phyloP scores from a whole-genome alignment of 2,113 vertebrate species.

The Trogon melanurus region DNA sequence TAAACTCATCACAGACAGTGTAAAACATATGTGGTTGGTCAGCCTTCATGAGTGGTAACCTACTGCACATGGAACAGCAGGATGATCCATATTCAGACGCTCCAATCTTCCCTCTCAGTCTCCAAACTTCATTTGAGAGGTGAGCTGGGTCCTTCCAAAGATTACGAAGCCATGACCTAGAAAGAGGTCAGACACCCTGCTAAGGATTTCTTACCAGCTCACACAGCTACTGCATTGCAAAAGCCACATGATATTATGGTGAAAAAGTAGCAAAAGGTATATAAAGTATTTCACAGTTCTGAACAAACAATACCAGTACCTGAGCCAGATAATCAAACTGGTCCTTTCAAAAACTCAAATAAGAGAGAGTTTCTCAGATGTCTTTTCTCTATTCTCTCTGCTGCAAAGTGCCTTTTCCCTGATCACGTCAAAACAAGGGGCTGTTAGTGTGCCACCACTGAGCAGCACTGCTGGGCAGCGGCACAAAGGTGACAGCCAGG shows the following conservation, averaged over 20 bases:
- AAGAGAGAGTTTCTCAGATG: background rate
- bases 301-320: background rate
- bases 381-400: background rate
- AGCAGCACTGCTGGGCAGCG: background rate
- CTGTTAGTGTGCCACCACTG: too few relatives aligned
- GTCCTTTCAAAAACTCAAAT: background rate
- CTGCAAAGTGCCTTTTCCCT: background rate
- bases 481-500: background rate
- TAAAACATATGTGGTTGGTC: background rate
- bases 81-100: background rate
- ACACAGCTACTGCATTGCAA: background rate
- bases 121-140: background rate
- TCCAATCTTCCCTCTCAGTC: background rate
- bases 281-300: background rate
- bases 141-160: background rate
- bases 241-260: background rate
- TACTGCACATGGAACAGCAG: background rate
- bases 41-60: background rate
- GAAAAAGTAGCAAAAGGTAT: background rate
- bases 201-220: background rate
- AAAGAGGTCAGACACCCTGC: background rate
- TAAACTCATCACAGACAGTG: background rate
- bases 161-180: rapidly evolving
- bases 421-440: background rate
- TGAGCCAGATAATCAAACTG: background rate